Evolutionary conservation across 1,140 invertebrate genomes (phyloP).

Genomic region (Platyscapa corneri): DNA sequence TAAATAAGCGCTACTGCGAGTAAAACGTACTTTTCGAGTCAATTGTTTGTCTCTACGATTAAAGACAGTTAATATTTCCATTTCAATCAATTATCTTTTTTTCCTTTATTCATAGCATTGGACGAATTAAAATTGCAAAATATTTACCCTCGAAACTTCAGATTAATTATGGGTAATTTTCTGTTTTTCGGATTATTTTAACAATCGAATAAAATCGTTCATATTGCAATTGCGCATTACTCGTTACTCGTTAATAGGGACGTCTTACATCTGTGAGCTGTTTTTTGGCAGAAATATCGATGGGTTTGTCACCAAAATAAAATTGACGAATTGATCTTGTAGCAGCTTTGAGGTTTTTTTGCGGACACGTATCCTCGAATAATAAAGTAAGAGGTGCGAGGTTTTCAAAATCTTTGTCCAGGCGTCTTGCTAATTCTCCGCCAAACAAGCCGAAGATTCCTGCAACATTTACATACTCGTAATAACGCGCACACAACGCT

Average conservation of each 20-base stretch:
- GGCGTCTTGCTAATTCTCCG: conserved; percentile 56
- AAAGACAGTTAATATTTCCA: too few relatives aligned
- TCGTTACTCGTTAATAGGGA: background rate
- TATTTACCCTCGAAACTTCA: too few relatives aligned
- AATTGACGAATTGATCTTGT: conserved; percentile 76
- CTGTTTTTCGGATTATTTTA: too few relatives aligned
- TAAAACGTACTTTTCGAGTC: too few relatives aligned
- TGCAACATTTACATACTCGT: conserved; percentile 37
- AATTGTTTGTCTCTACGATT: too few relatives aligned
- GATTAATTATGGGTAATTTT: too few relatives aligned
- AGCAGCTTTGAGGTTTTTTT: conserved; percentile 68
- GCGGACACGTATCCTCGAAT: conserved; percentile 76
- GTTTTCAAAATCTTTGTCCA: conserved; percentile 76
- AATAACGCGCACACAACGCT: background rate
- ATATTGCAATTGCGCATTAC: too few relatives aligned
- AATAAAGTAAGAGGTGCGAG: conserved; percentile 78
- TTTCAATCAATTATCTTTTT: too few relatives aligned
- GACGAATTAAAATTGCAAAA: too few relatives aligned
- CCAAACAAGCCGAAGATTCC: conserved; percentile 61
- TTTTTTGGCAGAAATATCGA: conserved; percentile 73
- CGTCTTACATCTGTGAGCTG: conserved; percentile 75
- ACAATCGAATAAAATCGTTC: too few relatives aligned
- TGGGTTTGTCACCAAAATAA: conserved; percentile 75
- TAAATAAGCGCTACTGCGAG: too few relatives aligned
- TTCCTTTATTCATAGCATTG: too few relatives aligned